phyloP scores from a whole-genome alignment of 2,113 vertebrate genomes.

The Neolamprologus hecqui region DNA sequence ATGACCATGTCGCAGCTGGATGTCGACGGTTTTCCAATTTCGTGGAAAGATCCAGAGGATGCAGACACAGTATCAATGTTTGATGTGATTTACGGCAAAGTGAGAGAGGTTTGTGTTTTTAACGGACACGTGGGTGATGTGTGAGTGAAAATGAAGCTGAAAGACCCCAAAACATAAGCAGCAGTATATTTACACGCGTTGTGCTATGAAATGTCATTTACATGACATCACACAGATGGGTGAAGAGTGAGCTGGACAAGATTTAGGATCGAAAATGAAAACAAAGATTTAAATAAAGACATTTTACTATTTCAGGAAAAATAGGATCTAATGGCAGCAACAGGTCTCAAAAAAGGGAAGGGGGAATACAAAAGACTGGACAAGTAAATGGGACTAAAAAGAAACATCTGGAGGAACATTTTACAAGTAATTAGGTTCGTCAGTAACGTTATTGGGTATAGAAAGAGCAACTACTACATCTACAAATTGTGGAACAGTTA shows the following conservation, averaged over 20 bases:
- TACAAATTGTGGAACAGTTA: background rate
- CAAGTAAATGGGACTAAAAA: background rate
- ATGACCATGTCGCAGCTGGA: background rate
- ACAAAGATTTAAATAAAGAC: background rate
- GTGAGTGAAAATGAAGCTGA: background rate
- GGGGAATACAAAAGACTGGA: fast-evolving
- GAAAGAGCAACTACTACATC: background rate
- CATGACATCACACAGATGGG: background rate
- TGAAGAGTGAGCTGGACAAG: background rate
- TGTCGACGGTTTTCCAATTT: background rate
- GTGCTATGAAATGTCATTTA: background rate
- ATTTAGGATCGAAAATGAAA: background rate
- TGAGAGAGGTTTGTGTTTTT: conserved; percentile 42
- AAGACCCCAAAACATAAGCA: background rate
- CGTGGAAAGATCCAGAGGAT: background rate
- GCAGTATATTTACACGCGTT: background rate
- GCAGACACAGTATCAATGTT: conserved; percentile 15
- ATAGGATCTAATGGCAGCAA: background rate
- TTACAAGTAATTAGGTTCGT: background rate
- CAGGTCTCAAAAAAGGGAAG: background rate
- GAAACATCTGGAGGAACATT: background rate
- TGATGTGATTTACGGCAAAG: background rate
- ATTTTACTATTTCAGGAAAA: background rate
- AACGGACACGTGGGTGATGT: background rate
- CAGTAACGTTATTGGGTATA: fast-evolving